These are phyloP conservation scores for Trisateles emortualis DNA, from an alignment of 2,888 invertebrate species.

Conservation along the genomic window DNA sequence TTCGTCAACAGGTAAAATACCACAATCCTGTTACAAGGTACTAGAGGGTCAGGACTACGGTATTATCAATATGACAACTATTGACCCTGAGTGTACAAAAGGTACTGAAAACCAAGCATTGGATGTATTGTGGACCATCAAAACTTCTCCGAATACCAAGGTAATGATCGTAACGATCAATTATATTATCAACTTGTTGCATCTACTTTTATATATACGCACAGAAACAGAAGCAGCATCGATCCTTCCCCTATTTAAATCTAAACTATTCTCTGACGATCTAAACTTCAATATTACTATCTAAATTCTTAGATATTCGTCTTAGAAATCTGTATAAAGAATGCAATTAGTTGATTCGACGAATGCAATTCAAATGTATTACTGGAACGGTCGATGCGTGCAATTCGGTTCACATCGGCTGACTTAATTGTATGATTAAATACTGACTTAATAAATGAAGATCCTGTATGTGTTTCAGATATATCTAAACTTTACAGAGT, in stretches of 20 bases:
- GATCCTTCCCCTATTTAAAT: too few relatives aligned
- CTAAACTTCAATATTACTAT: too few relatives aligned
- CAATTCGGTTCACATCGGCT: too few relatives aligned
- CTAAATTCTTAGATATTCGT: too few relatives aligned
- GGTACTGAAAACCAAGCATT: conserved; percentile 37
- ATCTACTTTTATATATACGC: too few relatives aligned
- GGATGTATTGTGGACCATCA: conserved; percentile 56
- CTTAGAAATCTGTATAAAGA: too few relatives aligned
- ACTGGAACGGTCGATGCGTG: too few relatives aligned
- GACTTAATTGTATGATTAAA: too few relatives aligned
- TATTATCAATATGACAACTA: conserved; percentile 26
- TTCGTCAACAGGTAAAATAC: conserved; percentile 49
- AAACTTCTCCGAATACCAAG: conserved; percentile 45
- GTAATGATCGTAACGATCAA: conserved; percentile 27
- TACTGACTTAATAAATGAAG: background rate
- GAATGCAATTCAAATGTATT: too few relatives aligned
- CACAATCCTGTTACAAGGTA: conserved; percentile 41
- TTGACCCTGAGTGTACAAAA: conserved; percentile 25
- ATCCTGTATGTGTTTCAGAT: conserved; percentile 67
- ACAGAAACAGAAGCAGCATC: too few relatives aligned
- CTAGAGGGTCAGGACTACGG: conserved; percentile 30
- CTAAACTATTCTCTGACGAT: too few relatives aligned
- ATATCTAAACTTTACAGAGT: conserved; percentile 70
- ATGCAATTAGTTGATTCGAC: too few relatives aligned
- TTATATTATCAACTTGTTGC: background rate